Conservation (phyloP, 1,140 invertebrate genomes). For the Piezodorus guildinii region DNA sequence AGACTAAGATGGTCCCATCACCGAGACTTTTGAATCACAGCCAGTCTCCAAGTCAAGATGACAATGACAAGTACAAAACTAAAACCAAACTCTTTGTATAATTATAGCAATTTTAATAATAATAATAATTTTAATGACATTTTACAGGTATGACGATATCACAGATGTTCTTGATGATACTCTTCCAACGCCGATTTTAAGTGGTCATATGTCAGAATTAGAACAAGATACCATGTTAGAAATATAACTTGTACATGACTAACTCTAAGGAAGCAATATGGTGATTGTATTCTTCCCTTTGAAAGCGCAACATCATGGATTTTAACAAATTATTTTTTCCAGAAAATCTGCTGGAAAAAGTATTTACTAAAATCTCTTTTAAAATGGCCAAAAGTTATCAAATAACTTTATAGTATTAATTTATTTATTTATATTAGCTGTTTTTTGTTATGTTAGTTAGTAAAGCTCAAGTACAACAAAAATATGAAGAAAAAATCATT, state of each 20-base stretch:
- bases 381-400: too few species aligned
- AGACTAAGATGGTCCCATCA: conserved; percentile 14
- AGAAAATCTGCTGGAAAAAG: too few species aligned
- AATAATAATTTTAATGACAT: not conserved
- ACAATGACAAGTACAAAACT: conserved; percentile 18
- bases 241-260: conserved; percentile 17
- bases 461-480: too few species aligned
- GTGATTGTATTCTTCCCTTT: too few species aligned
- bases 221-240: conserved; percentile 27
- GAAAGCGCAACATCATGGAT: too few species aligned
- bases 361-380: too few species aligned
- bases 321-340: too few species aligned
- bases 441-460: too few species aligned
- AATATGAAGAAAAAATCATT: too few species aligned
- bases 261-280: too few species aligned
- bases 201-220: conserved; percentile 26
- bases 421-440: too few species aligned
- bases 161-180: conserved; percentile 27
- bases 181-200: conserved; percentile 23
- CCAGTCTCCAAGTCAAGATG: conserved; percentile 19
- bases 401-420: too few species aligned
- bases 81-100: not conserved
- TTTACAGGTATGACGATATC: conserved; percentile 27
- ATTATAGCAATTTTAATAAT: not conserved
- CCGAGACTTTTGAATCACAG: conserved; percentile 20